phyloP scores from a whole-genome alignment of 2,797 vertebrate species.

The Onychomys leucogaster region DNA sequence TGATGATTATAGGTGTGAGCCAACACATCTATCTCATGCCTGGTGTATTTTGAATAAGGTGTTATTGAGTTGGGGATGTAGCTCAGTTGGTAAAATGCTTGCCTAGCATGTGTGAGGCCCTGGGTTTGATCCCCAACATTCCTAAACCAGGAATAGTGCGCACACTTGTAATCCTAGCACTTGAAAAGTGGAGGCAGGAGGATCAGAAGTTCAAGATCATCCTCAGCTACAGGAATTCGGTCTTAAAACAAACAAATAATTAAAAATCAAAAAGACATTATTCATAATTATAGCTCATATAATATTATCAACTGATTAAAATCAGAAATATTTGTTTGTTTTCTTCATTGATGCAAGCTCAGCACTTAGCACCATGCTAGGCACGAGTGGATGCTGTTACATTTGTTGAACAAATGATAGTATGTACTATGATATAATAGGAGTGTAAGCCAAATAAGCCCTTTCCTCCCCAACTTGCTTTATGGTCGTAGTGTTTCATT shows the following conservation, averaged over 20 bases:
- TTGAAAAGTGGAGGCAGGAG: not conserved
- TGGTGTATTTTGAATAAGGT: not conserved
- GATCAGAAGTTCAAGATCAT: not conserved
- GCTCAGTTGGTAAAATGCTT: not conserved
- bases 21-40: not conserved
- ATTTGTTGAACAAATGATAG: not conserved
- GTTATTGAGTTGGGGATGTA: not conserved
- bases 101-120: not conserved
- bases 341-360: not conserved
- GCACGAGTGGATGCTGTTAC: not conserved
- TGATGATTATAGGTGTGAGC: not conserved
- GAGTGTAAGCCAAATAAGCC: not conserved
- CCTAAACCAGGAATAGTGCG: not conserved
- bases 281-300: not conserved
- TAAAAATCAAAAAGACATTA: not conserved
- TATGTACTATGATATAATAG: not conserved
- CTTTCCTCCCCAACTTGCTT: not conserved
- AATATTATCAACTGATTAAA: not conserved
- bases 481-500: no score
- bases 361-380: not conserved
- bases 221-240: not conserved
- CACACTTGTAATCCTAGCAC: not conserved
- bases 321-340: not conserved
- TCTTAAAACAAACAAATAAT: not conserved
- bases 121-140: not conserved